Percentiles rank a stretch among this genome's conserved stretches.
These are phyloP conservation scores for Loriculus beryllinus DNA, from an alignment of 2,797 vertebrate genomes.

Conservation along the genomic window DNA sequence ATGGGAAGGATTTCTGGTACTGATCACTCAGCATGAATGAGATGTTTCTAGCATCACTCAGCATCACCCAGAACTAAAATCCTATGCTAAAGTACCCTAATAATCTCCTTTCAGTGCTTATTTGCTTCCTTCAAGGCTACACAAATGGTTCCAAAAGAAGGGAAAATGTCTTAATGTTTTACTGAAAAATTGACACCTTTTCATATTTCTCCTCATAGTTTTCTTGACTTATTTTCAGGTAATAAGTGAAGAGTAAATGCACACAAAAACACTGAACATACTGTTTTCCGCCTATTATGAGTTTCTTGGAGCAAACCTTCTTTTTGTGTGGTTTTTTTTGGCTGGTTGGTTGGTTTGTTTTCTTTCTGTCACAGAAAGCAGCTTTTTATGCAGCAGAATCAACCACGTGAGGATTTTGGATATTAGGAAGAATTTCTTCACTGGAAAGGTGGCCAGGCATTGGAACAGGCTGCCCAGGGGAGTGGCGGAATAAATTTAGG, in stretches of 20 bases:
- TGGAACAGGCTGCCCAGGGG: neutral
- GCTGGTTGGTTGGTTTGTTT: neutral
- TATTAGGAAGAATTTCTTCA: neutral
- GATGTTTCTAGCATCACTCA: neutral
- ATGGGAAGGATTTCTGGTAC: neutral
- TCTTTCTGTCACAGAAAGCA: neutral
- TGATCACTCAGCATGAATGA: neutral
- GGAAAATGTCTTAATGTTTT: neutral
- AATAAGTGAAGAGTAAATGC: neutral
- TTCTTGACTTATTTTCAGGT: neutral
- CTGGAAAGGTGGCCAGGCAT: neutral
- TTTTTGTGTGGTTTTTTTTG: neutral
- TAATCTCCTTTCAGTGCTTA: neutral
- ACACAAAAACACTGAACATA: neutral
- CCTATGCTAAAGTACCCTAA: neutral
- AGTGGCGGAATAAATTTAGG: neutral
- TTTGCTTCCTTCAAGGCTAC: neutral
- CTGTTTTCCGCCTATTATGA: neutral
- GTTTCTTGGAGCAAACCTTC: neutral
- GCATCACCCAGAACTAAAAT: conserved; percentile 7
- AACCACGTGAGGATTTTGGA: neutral
- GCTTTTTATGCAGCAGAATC: neutral
- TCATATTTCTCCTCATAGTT: neutral
- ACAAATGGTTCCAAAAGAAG: neutral
- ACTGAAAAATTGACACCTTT: neutral